Percentiles rank a stretch among this genome's conserved stretches.
Evolutionary conservation across 1,140 invertebrate species (phyloP).

Genomic region (Drosophila kepulauana): DNA sequence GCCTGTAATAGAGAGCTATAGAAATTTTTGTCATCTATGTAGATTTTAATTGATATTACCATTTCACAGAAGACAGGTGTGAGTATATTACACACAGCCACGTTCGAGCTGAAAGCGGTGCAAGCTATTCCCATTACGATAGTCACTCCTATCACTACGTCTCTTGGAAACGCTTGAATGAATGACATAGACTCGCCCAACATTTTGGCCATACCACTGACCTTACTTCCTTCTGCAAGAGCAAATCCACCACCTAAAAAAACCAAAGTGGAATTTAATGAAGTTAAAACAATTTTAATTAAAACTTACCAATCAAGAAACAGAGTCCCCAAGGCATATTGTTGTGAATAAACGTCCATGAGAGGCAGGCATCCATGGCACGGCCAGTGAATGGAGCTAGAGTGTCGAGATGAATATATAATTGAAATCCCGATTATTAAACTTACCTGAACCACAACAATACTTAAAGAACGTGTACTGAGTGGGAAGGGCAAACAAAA

Average conservation of each 20-base stretch:
- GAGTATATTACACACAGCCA: slow-evolving; percentile 92
- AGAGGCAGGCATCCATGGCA: slow-evolving; percentile 57
- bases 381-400: slow-evolving; percentile 58
- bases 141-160: slow-evolving; percentile 86
- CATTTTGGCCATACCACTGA: slow-evolving; percentile 90
- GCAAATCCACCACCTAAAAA: slow-evolving; percentile 92
- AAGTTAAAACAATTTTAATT: not conserved
- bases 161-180: slow-evolving; percentile 85
- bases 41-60: slow-evolving; percentile 78
- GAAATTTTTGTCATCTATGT: not conserved
- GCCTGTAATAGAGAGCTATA: slow-evolving; percentile 74
- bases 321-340: slow-evolving; percentile 58
- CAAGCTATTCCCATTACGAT: slow-evolving; percentile 86
- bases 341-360: slow-evolving; percentile 57
- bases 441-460: slow-evolving; percentile 55
- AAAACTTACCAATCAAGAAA: slow-evolving; percentile 56
- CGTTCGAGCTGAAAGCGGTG: slow-evolving; percentile 93
- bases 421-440: not conserved
- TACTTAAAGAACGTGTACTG: slow-evolving; percentile 85
- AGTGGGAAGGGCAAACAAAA: slow-evolving; percentile 92
- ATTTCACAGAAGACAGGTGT: slow-evolving; percentile 92
- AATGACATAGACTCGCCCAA: slow-evolving; percentile 88
- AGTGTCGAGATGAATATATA: too few relatives aligned
- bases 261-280: not conserved
- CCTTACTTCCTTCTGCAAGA: slow-evolving; percentile 92